A percentile compares a stretch with the other conserved stretches of the same genome.
These are phyloP conservation scores for Plusia festucae DNA, from an alignment of 2,888 invertebrate genomes.

Conservation along the genomic window DNA sequence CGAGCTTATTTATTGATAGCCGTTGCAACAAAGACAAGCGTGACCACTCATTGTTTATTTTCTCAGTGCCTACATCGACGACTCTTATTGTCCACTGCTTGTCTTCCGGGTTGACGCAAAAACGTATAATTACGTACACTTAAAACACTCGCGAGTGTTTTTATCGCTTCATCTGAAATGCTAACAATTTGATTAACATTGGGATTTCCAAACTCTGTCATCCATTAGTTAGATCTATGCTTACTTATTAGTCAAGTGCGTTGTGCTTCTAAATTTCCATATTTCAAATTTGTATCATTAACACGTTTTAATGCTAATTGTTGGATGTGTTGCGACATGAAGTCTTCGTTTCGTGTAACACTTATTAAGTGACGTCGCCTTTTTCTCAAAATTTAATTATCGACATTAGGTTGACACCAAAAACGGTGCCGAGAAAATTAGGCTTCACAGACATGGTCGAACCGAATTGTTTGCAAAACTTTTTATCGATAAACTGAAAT, in stretches of 20 bases:
- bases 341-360: constrained; percentile 80
- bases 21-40: constrained; percentile 70
- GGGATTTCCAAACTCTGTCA: constrained; percentile 39
- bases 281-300: constrained; percentile 83
- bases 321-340: constrained; percentile 75
- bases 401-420: constrained; percentile 83
- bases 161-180: constrained; percentile 18
- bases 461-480: constrained; percentile 78
- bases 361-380: constrained; percentile 81
- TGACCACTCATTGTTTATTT: constrained; percentile 79
- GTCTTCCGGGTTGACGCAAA: constrained; percentile 50
- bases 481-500: constrained; percentile 71
- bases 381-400: constrained; percentile 87
- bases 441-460: constrained; percentile 60
- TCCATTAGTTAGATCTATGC: constrained; percentile 32
- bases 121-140: constrained; percentile 45
- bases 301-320: constrained; percentile 86
- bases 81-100: constrained; percentile 44
- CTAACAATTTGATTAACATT: constrained; percentile 24
- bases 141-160: constrained; percentile 36
- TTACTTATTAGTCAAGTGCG: constrained; percentile 57
- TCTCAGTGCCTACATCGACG: constrained; percentile 56
- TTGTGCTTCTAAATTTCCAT: constrained; percentile 72
- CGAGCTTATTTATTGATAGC: constrained; percentile 70
- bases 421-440: constrained; percentile 73